Evolutionary conservation across 2,797 vertebrate species (phyloP).

Genomic region (Myripristis murdjan): DNA sequence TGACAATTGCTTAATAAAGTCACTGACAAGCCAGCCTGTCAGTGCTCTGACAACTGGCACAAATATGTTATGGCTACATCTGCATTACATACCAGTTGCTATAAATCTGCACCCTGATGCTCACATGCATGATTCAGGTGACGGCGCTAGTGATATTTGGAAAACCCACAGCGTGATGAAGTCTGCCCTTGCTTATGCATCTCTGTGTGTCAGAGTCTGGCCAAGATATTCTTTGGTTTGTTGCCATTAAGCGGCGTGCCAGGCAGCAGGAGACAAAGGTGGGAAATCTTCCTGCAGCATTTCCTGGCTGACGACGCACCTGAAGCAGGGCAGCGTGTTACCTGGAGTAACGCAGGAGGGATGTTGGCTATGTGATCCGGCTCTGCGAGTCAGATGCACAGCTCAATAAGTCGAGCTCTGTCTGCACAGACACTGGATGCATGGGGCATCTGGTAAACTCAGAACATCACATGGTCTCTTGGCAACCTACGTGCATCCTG

Average conservation of each 20-base stretch:
- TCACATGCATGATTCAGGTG: conserved; percentile 6
- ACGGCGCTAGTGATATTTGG: conserved; percentile 15
- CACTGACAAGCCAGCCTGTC: conserved; percentile 5
- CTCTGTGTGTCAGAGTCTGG: conserved; percentile 20
- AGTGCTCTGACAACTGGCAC: background rate
- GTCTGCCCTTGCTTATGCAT: conserved; percentile 1
- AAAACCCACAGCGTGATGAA: conserved; percentile 25
- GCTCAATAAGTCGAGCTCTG: too few species aligned
- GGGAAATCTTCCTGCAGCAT: conserved; percentile 63
- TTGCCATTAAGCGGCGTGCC: conserved; percentile 40
- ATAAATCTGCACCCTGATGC: conserved; percentile 16
- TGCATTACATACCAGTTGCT: background rate
- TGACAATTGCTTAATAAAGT: conserved; percentile 19
- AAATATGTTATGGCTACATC: too few species aligned
- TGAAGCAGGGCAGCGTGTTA: conserved; percentile 57
- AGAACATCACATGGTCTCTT: too few species aligned
- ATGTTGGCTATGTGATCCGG: conserved; percentile 49
- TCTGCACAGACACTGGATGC: background rate
- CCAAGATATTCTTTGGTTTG: conserved; percentile 55
- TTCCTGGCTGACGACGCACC: conserved; percentile 49
- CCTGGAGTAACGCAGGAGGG: conserved; percentile 42
- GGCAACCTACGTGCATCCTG: too few species aligned
- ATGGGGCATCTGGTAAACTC: conserved; percentile 7
- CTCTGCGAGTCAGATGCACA: conserved; percentile 38
- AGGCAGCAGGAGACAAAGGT: conserved; percentile 41